Conservation (phyloP, 2,797 vertebrate genomes). For the Centroberyx gerrardi region DNA sequence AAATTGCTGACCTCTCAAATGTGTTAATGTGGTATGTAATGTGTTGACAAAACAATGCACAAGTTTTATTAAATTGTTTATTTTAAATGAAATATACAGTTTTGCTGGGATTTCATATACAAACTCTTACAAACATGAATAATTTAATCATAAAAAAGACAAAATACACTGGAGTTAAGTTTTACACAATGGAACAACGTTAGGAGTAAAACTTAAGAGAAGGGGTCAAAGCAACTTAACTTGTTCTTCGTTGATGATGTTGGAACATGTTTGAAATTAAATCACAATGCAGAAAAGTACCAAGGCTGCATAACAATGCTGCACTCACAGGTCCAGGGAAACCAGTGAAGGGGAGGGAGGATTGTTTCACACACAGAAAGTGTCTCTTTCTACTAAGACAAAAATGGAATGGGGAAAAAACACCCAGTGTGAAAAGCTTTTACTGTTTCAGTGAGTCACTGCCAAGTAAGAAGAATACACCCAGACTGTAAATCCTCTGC, state of each 20-base stretch:
- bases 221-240: constrained; percentile 54
- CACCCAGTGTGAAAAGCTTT: constrained; percentile 28
- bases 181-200: constrained; percentile 63
- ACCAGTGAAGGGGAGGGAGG: constrained; percentile 10
- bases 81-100: constrained; percentile 72
- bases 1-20: background rate
- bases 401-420: background rate
- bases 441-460: constrained; percentile 33
- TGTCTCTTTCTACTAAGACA: background rate
- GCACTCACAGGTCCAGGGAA: constrained; percentile 26
- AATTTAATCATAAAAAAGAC: constrained; percentile 77
- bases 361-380: constrained; percentile 15
- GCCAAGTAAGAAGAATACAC: constrained; percentile 23
- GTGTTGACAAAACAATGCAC: background rate
- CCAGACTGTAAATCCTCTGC: constrained; percentile 36
- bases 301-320: constrained; percentile 39
- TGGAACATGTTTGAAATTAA: constrained; percentile 51
- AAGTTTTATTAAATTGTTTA: constrained; percentile 71
- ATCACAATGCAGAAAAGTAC: constrained; percentile 56
- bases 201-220: constrained; percentile 39
- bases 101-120: constrained; percentile 63
- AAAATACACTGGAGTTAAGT: constrained; percentile 67
- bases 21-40: background rate
- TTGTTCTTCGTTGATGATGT: constrained; percentile 45
- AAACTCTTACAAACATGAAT: constrained; percentile 73